Evolutionary conservation across 2,888 invertebrate genomes (phyloP).

Genomic region (Chesias legatella): DNA sequence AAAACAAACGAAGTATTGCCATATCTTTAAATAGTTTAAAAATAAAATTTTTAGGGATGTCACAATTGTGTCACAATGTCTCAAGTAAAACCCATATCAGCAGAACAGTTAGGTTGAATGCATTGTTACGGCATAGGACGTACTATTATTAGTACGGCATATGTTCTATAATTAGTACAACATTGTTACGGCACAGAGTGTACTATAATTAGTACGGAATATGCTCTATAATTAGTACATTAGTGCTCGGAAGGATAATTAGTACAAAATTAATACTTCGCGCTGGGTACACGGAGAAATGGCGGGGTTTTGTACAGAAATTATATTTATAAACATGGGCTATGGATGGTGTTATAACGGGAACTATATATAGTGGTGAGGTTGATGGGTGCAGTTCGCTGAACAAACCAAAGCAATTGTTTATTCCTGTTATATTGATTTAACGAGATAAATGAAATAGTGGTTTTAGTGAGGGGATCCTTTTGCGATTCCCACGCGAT

Average conservation of each 20-base stretch:
- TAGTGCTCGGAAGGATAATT: slow-evolving; percentile 21
- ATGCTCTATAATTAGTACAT: slow-evolving; percentile 11
- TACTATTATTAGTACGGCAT: too few relatives aligned
- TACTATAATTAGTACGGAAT: too few relatives aligned
- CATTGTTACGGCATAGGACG: too few relatives aligned
- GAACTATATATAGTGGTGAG: not conserved
- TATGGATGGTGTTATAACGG: not conserved
- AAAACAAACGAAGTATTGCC: too few relatives aligned
- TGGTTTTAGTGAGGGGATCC: too few relatives aligned
- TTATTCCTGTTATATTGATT: slow-evolving; percentile 3
- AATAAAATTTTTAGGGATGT: too few relatives aligned
- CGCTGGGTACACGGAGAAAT: slow-evolving; percentile 21
- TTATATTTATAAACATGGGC: slow-evolving; percentile 17
- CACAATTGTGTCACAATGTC: too few relatives aligned
- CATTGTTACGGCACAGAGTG: not conserved
- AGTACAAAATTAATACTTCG: slow-evolving; percentile 29
- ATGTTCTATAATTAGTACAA: slow-evolving; percentile 11
- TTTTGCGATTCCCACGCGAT: too few relatives aligned
- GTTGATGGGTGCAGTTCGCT: too few relatives aligned
- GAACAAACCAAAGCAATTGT: slow-evolving; percentile 5
- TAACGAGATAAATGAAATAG: slow-evolving; percentile 28
- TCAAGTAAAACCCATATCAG: too few relatives aligned
- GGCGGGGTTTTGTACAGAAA: slow-evolving; percentile 13
- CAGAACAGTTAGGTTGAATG: too few relatives aligned
- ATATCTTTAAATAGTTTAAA: too few relatives aligned